Percentiles rank a stretch among this genome's conserved stretches.
Evolutionary conservation across 2,888 invertebrate genomes (phyloP).

Genomic region (Acronicta aceris): DNA sequence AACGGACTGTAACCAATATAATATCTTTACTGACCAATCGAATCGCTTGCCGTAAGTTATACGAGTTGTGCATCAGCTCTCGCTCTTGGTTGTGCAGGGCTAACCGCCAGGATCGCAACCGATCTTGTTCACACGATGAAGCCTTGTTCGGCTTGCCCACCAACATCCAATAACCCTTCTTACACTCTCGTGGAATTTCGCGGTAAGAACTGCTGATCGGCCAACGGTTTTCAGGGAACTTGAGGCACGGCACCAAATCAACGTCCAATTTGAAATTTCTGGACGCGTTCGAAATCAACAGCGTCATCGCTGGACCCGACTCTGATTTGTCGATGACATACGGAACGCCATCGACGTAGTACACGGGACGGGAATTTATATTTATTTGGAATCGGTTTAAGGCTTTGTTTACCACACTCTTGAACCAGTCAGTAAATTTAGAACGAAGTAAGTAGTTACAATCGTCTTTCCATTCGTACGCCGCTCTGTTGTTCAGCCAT

Average conservation of each 20-base stretch:
- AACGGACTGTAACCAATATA: too few relatives aligned
- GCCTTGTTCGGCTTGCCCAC: constrained; percentile 77
- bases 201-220: constrained; percentile 66
- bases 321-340: constrained; percentile 69
- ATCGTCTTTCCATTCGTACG: constrained; percentile 77
- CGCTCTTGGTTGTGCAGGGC: constrained; percentile 88
- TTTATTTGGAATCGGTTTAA: constrained; percentile 68
- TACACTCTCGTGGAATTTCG: constrained; percentile 62
- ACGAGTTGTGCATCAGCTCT: constrained; percentile 75
- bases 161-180: constrained; percentile 79
- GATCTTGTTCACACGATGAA: constrained; percentile 49
- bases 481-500: constrained; percentile 72
- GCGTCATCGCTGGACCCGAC: constrained; percentile 88
- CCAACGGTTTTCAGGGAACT: constrained; percentile 82
- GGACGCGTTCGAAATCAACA: constrained; percentile 71
- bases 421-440: constrained; percentile 88
- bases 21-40: constrained; percentile 75
- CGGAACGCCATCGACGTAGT: constrained; percentile 73
- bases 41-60: constrained; percentile 77
- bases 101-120: constrained; percentile 83
- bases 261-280: constrained; percentile 77
- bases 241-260: constrained; percentile 87
- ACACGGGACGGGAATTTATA: constrained; percentile 32
- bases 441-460: constrained; percentile 78
- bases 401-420: constrained; percentile 79